Evolutionary conservation across 1,140 invertebrate genomes (phyloP).

Genomic region (Phthorimaea operculella): DNA sequence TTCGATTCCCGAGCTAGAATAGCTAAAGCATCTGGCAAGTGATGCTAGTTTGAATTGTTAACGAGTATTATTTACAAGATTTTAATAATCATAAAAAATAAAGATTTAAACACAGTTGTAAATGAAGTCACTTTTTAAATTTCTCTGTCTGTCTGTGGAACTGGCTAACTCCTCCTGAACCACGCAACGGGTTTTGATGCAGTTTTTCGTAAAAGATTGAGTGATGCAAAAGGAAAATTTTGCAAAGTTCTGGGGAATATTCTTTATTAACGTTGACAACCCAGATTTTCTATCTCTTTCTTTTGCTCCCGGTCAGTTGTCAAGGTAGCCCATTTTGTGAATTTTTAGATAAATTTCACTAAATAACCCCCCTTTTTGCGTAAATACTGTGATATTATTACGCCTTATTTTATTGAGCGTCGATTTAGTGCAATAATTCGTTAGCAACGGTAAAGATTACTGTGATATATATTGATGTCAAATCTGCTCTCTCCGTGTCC

Average conservation of each 20-base stretch:
- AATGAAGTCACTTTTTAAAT: too few relatives aligned
- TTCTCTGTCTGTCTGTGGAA: too few relatives aligned
- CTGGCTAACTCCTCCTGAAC: too few relatives aligned
- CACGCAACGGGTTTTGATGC: too few relatives aligned
- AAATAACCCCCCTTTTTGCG: constrained; percentile 22
- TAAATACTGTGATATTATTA: constrained; percentile 34
- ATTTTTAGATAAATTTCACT: constrained; percentile 39
- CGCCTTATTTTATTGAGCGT: constrained; percentile 16
- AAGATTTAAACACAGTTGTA: too few relatives aligned
- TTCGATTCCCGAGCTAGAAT: too few relatives aligned
- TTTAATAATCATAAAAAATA: too few relatives aligned
- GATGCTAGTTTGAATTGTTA: too few relatives aligned
- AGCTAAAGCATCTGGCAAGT: too few relatives aligned
- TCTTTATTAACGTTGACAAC: constrained; percentile 22
- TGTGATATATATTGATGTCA: constrained; percentile 49
- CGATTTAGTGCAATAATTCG: constrained; percentile 17
- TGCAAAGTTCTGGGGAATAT: neutral
- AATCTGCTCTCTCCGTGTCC: constrained; percentile 31
- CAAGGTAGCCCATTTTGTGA: constrained; percentile 52
- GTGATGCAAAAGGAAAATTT: too few relatives aligned
- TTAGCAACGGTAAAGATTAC: constrained; percentile 54
- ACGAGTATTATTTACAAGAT: too few relatives aligned
- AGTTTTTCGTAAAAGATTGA: too few relatives aligned
- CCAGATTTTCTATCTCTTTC: constrained; percentile 55
- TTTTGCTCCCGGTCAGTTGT: constrained; percentile 61